Evolutionary conservation across 1,140 invertebrate species (phyloP).

Genomic region (Ericerus pela): DNA sequence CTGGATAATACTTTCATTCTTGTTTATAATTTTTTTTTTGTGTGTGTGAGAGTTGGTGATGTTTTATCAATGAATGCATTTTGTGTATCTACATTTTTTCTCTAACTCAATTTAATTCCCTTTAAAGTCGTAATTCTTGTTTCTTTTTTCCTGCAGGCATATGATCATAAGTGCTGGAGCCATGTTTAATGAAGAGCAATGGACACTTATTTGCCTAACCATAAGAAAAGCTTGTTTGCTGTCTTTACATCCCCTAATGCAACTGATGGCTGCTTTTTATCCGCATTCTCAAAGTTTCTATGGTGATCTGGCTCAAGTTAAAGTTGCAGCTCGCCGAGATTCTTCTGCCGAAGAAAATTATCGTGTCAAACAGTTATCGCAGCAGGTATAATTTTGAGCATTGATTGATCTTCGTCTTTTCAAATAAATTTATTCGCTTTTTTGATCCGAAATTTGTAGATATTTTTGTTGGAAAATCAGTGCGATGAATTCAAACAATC

Average conservation of each 20-base stretch:
- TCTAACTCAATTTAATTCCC: too few species aligned
- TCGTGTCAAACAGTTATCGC: constrained; percentile 64
- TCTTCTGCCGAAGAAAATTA: constrained; percentile 65
- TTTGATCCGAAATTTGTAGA: constrained; percentile 31
- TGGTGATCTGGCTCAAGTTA: constrained; percentile 79
- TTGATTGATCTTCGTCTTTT: not conserved
- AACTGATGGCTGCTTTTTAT: constrained; percentile 73
- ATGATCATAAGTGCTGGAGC: constrained; percentile 68
- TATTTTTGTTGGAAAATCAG: constrained; percentile 50
- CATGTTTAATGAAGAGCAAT: constrained; percentile 60
- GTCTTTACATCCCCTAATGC: constrained; percentile 64
- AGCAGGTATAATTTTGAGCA: constrained; percentile 44
- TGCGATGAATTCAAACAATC: constrained; percentile 30
- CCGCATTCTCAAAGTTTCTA: constrained; percentile 83
- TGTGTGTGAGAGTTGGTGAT: too few species aligned
- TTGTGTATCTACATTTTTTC: too few species aligned
- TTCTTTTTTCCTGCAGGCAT: constrained; percentile 44
- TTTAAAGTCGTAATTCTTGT: too few species aligned
- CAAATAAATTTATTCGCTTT: not conserved
- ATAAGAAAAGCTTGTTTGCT: constrained; percentile 67
- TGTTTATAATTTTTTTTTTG: too few species aligned
- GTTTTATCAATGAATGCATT: too few species aligned
- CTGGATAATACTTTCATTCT: too few species aligned
- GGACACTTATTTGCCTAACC: constrained; percentile 64
- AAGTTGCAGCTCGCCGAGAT: constrained; percentile 77